Base-by-base conservation (phyloP, 2,797 vertebrate genomes). In the Ibycter americanus region DNA sequence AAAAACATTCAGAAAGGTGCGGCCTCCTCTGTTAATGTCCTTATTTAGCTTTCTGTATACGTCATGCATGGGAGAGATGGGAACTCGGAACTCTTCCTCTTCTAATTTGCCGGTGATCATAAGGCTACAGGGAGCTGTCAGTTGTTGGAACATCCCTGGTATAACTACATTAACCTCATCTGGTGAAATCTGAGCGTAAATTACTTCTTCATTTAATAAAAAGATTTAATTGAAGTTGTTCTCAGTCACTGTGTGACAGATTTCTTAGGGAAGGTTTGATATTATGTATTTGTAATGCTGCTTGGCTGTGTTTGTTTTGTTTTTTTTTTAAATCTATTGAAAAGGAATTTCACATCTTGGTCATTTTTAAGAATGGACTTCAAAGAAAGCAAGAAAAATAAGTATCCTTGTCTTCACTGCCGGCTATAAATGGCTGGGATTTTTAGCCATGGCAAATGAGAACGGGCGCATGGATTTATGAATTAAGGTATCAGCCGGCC, bases 401-500 rank as follows among this genome's bases (percentile, higher is more conserved):
- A 90, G 88, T 94, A 96, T 96, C 97, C 93, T 80, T 89, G 72
- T 88, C 89, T 79, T 94, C 73, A 32, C 88, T 29, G 74, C 42
- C 1, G 12, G 73, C 94, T 95, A 89, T 97, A 97, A 97, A 97
- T 93, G 93, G 82, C 90, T 79, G 93, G 90, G 95, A 96, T 97
- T 92, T 94, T 97, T 90, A 98, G 85, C 97, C 89, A 19, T 78
- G 70, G 97, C 96, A 97, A 98, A 97, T 96, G 98, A 98, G 97
- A 95, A 61, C 58, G 96, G 86, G 94, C 72, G 15, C 46, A 56
- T 15, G 40, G 94, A 97, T 96, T 97, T 91, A 96, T 95, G 96
- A 95, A 97, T 97, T 97, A 94, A 97, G 93, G 96, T 97, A 97
- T 97, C 97, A 98, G 94, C 77, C 97, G 97, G 95, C 97, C 98